Conservation (phyloP, 2,888 invertebrate species). For the Drosophila kanekoi region DNA sequence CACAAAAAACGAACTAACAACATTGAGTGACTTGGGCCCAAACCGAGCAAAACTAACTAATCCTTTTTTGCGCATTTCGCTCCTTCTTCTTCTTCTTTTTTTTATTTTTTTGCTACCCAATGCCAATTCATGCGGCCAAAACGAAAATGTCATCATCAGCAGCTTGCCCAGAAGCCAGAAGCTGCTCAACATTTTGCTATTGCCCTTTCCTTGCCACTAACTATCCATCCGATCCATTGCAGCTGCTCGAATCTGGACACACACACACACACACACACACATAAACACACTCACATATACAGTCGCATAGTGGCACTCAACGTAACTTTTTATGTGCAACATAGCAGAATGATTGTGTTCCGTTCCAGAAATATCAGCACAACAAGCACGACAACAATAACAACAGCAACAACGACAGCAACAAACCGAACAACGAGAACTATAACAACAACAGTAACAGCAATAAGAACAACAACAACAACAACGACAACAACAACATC, state of each 20-base stretch:
- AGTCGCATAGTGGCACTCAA: constrained; percentile 70
- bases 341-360: constrained; percentile 80
- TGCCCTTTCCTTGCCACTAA: constrained; percentile 18
- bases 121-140: constrained; percentile 71
- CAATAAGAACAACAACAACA: constrained; percentile 16
- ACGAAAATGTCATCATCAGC: constrained; percentile 78
- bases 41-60: constrained; percentile 67
- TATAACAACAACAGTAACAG: constrained; percentile 27
- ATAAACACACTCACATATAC: neutral
- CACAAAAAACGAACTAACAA: constrained; percentile 43
- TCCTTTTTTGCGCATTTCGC: constrained; percentile 73
- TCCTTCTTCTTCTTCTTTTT: neutral
- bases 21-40: constrained; percentile 61
- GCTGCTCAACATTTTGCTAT: constrained; percentile 18
- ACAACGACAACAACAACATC: constrained; percentile 49
- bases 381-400: constrained; percentile 66
- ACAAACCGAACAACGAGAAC: constrained; percentile 28
- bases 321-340: constrained; percentile 80
- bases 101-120: constrained; percentile 30
- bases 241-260: constrained; percentile 44
- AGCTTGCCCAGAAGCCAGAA: constrained; percentile 57
- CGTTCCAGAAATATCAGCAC: constrained; percentile 81
- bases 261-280: constrained; percentile 37
- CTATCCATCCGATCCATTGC: constrained; percentile 55
- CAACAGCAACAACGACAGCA: constrained; percentile 37